Base-by-base conservation (phyloP, 2,888 invertebrate genomes). In the Atherix ibis region DNA sequence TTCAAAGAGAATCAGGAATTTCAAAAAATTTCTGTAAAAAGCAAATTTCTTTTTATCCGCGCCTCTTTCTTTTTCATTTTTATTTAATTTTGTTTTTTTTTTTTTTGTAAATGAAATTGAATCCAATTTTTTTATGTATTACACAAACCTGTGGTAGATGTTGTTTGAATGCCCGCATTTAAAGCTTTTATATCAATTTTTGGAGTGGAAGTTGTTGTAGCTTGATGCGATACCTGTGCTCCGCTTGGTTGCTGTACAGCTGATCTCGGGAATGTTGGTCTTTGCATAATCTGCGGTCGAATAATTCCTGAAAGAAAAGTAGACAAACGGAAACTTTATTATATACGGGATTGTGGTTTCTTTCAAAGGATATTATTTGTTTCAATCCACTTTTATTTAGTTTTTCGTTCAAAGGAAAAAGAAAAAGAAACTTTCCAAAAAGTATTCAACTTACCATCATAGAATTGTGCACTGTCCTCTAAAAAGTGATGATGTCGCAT, bases 401-500 rank as follows among this genome's bases (percentile, higher is more conserved):
- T n/a, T n/a, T n/a, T n/a, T n/a, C n/a, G n/a, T n/a, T n/a, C n/a
- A n/a, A n/a, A n/a, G n/a, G n/a, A n/a, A n/a, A n/a, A n/a, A n/a
- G n/a, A n/a, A n/a, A n/a, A n/a, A n/a, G n/a, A n/a, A n/a, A n/a
- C n/a, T n/a, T n/a, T n/a, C n/a, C n/a, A n/a, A n/a, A n/a, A n/a
- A n/a, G n/a, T n/a, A n/a, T 12, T 31, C 18, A 31, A 32, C 47
- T 48, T 64, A 80, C 82, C 82, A 61, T 82, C 83, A 48, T 82
- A 82, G 53, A 79, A 81, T 58, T 76, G 74, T 35, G 75, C 71
- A 45, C 75, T 75, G 48, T 82, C 78, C 38, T 84, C 84, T 48
- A 79, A 75, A 50, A 88, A 80, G 56, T 89, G 88, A 56, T 87
- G 84, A 56, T 85, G 83, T 26, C 82, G 68, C 79, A 87, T 84